Conservation (phyloP, 1,140 invertebrate genomes). For the Diorhabda elongata region DNA sequence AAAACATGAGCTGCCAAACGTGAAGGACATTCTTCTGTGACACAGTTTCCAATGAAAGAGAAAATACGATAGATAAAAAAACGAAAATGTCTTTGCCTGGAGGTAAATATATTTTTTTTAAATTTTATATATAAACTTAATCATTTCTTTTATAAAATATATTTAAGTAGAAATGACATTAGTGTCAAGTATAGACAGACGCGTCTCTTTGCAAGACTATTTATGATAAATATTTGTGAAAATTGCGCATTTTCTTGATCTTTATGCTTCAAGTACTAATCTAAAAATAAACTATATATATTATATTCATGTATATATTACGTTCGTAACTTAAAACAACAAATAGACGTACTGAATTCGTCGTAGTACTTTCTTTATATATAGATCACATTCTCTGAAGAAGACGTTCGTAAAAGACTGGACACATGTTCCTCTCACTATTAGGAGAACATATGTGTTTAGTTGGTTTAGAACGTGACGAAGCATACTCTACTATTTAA, state of each 20-base stretch:
- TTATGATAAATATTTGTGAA: neutral
- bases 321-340: neutral
- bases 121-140: no score
- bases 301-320: neutral
- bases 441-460: constrained; percentile 24
- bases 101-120: no score
- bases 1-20: constrained; percentile 23
- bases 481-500: neutral
- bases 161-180: no score
- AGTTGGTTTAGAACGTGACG: constrained; percentile 17
- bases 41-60: constrained; percentile 15
- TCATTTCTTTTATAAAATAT: no score
- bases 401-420: constrained; percentile 19
- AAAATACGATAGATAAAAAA: neutral
- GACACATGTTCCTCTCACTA: constrained; percentile 26
- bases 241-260: neutral
- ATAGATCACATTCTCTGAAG: neutral
- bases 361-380: neutral
- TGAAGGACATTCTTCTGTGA: constrained; percentile 34
- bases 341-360: neutral
- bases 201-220: no score
- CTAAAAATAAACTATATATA: neutral
- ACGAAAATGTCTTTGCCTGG: no score
- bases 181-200: no score
- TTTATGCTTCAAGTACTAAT: neutral